phyloP scores from a whole-genome alignment of 2,113 vertebrate genomes.

The Lophura nycthemera region DNA sequence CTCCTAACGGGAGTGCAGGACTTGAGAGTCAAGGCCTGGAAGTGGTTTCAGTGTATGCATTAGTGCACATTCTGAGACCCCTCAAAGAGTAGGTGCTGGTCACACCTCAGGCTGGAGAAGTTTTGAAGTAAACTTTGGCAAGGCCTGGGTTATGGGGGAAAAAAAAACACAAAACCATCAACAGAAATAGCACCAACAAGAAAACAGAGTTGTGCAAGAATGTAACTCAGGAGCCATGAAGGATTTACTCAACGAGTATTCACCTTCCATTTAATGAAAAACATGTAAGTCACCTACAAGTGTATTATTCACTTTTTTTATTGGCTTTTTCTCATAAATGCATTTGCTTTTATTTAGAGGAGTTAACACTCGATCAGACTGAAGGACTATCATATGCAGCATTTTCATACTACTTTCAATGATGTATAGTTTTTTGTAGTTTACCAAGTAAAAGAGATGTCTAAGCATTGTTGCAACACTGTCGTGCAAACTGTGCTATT shows the following conservation, averaged over 20 bases:
- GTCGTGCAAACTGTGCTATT: neutral
- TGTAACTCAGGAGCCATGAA: neutral
- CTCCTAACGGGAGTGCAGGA: neutral
- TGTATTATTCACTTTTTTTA: neutral
- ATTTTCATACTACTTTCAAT: neutral
- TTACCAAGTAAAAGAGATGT: neutral
- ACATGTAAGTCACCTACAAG: neutral
- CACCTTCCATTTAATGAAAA: neutral
- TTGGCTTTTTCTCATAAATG: neutral
- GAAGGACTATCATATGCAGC: neutral
- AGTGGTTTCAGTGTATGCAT: neutral
- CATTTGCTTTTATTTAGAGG: neutral
- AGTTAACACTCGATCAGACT: neutral
- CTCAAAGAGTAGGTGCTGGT: neutral
- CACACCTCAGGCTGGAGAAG: rapidly evolving
- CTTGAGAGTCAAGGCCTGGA: neutral
- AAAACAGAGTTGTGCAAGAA: neutral
- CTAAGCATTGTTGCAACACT: neutral
- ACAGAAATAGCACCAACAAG: no score
- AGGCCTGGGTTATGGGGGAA: neutral
- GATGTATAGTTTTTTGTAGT: neutral
- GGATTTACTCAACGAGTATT: neutral
- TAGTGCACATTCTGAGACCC: neutral
- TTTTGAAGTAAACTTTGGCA: rapidly evolving
- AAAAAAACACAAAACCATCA: neutral